phyloP scores from a whole-genome alignment of 2,888 invertebrate species.

The Lasioglossum oenotherae region DNA sequence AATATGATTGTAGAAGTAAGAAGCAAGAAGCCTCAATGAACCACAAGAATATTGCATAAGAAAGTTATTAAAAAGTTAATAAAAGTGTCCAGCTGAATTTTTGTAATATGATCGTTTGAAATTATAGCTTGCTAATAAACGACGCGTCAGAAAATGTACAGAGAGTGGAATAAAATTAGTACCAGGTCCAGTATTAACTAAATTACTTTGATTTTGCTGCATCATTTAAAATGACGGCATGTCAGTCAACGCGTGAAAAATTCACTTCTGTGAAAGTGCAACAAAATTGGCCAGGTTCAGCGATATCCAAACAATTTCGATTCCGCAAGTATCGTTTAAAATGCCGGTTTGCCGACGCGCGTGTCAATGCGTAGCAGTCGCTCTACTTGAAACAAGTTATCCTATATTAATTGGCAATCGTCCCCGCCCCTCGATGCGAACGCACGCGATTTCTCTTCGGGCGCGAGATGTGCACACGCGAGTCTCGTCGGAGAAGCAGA shows the following conservation, averaged over 20 bases:
- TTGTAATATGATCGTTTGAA: not conserved
- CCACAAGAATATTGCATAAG: too few relatives aligned
- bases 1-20: too few relatives aligned
- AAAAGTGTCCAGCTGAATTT: too few relatives aligned
- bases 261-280: not conserved
- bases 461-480: not conserved
- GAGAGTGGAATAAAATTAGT: too few relatives aligned
- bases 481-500: not conserved
- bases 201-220: too few relatives aligned
- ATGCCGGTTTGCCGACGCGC: not conserved
- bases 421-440: not conserved
- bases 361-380: not conserved
- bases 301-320: not conserved
- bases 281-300: not conserved
- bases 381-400: not conserved
- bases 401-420: not conserved
- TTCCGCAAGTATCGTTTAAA: not conserved
- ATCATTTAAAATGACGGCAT: too few relatives aligned
- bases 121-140: not conserved
- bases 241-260: not conserved
- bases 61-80: too few relatives aligned
- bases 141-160: too few relatives aligned
- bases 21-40: too few relatives aligned
- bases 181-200: too few relatives aligned
- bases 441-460: slow-evolving; percentile 1